Evolutionary conservation across 2,797 vertebrate genomes (phyloP).

Genomic region (Graptemys geographica): DNA sequence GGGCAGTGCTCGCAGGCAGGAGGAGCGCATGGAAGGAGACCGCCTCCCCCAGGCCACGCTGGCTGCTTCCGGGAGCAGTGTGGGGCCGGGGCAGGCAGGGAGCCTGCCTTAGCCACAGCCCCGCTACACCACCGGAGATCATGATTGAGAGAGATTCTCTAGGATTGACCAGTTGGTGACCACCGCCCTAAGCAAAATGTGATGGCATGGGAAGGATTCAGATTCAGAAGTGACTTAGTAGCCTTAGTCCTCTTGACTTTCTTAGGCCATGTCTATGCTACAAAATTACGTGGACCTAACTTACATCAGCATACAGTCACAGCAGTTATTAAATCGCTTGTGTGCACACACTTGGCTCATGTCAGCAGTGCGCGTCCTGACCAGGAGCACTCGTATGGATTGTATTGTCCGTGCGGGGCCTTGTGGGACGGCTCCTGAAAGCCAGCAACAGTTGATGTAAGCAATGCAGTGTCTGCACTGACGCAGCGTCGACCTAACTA

Average conservation of each 20-base stretch:
- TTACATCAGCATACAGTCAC: not conserved
- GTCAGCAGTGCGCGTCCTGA: not conserved
- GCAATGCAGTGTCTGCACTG: not conserved
- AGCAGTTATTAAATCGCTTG: not conserved
- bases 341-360: not conserved
- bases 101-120: no score
- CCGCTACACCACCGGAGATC: no score
- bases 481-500: not conserved
- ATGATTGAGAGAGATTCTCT: no score
- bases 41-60: no score
- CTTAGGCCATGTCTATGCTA: not conserved
- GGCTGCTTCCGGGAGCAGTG: no score
- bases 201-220: not conserved
- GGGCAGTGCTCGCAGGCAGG: no score
- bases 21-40: no score
- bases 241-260: not conserved
- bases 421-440: not conserved
- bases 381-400: not conserved
- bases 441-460: not conserved
- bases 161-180: no score
- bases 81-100: no score
- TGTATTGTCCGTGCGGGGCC: not conserved
- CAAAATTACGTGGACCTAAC: not conserved
- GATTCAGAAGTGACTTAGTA: no score
- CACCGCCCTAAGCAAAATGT: not conserved